These are phyloP conservation scores for Brachypterus glaber DNA, from an alignment of 2,888 invertebrate genomes.

Conservation along the genomic window DNA sequence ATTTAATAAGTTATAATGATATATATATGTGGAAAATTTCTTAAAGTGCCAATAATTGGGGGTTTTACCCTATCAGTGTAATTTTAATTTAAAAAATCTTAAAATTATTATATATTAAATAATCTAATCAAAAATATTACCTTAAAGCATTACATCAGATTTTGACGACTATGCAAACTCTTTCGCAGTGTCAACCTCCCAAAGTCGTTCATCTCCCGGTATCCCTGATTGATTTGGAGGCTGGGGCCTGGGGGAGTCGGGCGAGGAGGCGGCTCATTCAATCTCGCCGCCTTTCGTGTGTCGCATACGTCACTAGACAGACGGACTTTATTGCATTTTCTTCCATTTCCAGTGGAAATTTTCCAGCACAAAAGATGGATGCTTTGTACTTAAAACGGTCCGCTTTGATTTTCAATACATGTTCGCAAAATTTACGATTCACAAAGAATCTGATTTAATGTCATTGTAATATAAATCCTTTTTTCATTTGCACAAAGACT, in stretches of 20 bases:
- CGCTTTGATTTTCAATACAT: conserved; percentile 7
- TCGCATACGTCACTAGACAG: conserved; percentile 38
- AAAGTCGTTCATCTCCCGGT: too few species aligned
- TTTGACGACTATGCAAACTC: conserved; percentile 9
- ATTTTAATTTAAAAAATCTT: too few species aligned
- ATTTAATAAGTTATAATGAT: too few species aligned
- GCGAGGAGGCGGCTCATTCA: conserved; percentile 17
- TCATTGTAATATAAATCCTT: too few species aligned
- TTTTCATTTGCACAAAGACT: too few species aligned
- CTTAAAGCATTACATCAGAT: conserved; percentile 12
- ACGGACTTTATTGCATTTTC: conserved; percentile 40
- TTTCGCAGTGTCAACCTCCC: conserved; percentile 8
- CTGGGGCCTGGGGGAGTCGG: conserved; percentile 12
- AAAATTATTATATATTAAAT: too few species aligned
- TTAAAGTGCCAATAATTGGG: too few species aligned
- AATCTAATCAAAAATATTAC: too few species aligned
- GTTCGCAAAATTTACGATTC: too few species aligned
- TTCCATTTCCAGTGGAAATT: conserved; percentile 56
- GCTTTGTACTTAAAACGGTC: conserved; percentile 25
- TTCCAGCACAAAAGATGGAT: conserved; percentile 58
- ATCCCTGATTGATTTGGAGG: conserved; percentile 12
- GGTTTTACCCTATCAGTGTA: too few species aligned
- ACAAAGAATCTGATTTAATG: too few species aligned
- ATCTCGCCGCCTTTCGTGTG: conserved; percentile 3
- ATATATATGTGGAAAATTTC: too few species aligned